phyloP scores from a whole-genome alignment of 2,797 vertebrate species.

The Macropodus opercularis region DNA sequence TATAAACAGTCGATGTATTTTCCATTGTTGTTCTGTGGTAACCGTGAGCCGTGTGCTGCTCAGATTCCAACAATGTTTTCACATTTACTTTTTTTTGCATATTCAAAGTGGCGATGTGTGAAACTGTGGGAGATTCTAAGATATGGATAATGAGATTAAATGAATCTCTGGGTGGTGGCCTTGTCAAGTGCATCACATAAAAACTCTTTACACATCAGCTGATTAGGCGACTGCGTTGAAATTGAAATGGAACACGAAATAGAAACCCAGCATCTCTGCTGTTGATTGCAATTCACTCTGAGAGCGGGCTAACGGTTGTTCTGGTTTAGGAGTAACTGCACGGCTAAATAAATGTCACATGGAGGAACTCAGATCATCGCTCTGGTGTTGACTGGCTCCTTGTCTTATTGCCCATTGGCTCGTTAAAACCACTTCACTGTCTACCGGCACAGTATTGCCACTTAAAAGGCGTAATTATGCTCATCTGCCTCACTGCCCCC shows the following conservation, averaged over 20 bases:
- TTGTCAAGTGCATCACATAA: slow-evolving; percentile 9
- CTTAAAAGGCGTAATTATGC: slow-evolving; percentile 32
- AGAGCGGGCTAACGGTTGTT: slow-evolving; percentile 3
- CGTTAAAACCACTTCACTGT: slow-evolving; percentile 24
- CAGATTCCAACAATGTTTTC: slow-evolving; percentile 19
- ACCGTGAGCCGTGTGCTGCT: slow-evolving; percentile 22
- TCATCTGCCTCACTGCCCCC: slow-evolving; percentile 39
- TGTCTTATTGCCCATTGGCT: slow-evolving; percentile 14
- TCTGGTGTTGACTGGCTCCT: slow-evolving; percentile 11
- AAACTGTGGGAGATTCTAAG: slow-evolving; percentile 4
- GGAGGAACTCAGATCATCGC: slow-evolving; percentile 6
- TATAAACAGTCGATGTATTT: slow-evolving; percentile 35
- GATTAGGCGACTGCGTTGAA: slow-evolving; percentile 15
- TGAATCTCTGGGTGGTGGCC: slow-evolving; percentile 3
- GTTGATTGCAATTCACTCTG: slow-evolving; percentile 1
- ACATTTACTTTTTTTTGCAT: slow-evolving; percentile 18
- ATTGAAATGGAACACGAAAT: slow-evolving; percentile 3
- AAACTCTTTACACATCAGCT: slow-evolving; percentile 12
- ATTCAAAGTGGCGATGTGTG: slow-evolving; percentile 8
- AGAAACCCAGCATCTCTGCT: neutral
- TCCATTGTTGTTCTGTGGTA: slow-evolving; percentile 26
- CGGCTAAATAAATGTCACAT: slow-evolving; percentile 20
- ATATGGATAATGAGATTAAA: slow-evolving; percentile 19
- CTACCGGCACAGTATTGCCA: slow-evolving; percentile 17
- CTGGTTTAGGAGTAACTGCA: neutral